Base-by-base conservation (phyloP, 1,140 invertebrate species). In the Formica exsecta region DNA sequence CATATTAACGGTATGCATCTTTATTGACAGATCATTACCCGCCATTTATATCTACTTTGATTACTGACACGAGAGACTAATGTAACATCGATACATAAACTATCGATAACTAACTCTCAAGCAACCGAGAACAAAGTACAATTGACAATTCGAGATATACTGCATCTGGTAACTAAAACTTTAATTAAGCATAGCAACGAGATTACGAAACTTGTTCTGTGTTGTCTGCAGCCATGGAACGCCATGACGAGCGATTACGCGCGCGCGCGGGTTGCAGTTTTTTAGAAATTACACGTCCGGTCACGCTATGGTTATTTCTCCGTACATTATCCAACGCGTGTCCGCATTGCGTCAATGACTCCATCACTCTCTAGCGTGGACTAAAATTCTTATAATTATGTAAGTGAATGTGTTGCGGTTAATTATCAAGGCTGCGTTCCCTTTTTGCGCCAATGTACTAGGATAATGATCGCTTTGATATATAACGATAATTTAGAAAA, bases 281-380 rank as follows among this genome's bases (percentile, higher is more conserved):
- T 90, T 87, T 81, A 83, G 68, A 90, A 90, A 90, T 90, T 87
- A 90, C 71, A 51, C 81, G 84, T 87, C 86, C 86, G 71, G 85
- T 90, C 89, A 90, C 89, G 89, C 88, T 85, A 89, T 73, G 62
- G 61, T 89, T 73, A 65, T 44, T 76, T 88, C 84, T 64, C 38
- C 62, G 70, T 81, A 68, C 85, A 87, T 84, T 79, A 84, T 84
- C 76, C 85, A 68, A 90, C 88, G 66, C 75, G 76, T 89, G 87
- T 88, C 87, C 84, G 87, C 66, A 80, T 89, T 89, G 79, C 89
- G 77, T 90, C 87, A 84, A 90, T 85, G 79, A 85, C 79, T 89
- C 86, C 77, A 81, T 80, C 87, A 61, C 29, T 87, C 51, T 22
- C 13, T 29, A 68, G 44, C 85, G 36, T 19, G 48, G 29, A 32